Percentiles rank a stretch among this genome's conserved stretches.
Evolutionary conservation across 2,113 vertebrate species (phyloP).

Genomic region (Pollachius pollachius): DNA sequence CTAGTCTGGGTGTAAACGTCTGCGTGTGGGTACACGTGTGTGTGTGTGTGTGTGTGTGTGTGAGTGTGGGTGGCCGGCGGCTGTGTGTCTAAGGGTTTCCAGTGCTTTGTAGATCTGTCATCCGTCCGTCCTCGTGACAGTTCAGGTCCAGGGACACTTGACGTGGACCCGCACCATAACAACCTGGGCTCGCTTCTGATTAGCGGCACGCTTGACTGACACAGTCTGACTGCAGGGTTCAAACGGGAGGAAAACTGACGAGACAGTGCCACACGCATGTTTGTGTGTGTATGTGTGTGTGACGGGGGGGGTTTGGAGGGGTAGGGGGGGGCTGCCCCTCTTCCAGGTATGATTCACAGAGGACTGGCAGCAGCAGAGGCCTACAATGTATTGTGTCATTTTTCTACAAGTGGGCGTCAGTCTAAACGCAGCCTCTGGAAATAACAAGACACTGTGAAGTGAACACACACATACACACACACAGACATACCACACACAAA

Average conservation of each 20-base stretch:
- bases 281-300: no score
- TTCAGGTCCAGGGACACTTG: not conserved
- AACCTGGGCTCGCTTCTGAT: no score
- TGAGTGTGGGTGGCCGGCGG: no score
- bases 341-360: constrained; percentile 33
- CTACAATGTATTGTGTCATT: constrained; percentile 40
- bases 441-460: constrained; percentile 25
- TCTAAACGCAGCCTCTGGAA: constrained; percentile 35
- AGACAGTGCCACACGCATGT: constrained; percentile 11
- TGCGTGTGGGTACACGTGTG: no score
- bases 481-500: not conserved
- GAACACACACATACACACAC: constrained; percentile 18
- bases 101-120: constrained; percentile 16
- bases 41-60: no score
- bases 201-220: no score
- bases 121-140: constrained; percentile 18
- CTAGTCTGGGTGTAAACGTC: constrained; percentile 12
- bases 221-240: no score
- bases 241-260: constrained; percentile 4
- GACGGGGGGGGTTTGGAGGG: no score
- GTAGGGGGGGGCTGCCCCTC: not conserved
- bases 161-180: not conserved
- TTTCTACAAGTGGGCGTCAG: constrained; percentile 37
- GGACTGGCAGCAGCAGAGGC: constrained; percentile 16
- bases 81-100: no score